These are phyloP conservation scores for Rhinoptilus africanus DNA, from an alignment of 2,113 vertebrate species.

Conservation along the genomic window DNA sequence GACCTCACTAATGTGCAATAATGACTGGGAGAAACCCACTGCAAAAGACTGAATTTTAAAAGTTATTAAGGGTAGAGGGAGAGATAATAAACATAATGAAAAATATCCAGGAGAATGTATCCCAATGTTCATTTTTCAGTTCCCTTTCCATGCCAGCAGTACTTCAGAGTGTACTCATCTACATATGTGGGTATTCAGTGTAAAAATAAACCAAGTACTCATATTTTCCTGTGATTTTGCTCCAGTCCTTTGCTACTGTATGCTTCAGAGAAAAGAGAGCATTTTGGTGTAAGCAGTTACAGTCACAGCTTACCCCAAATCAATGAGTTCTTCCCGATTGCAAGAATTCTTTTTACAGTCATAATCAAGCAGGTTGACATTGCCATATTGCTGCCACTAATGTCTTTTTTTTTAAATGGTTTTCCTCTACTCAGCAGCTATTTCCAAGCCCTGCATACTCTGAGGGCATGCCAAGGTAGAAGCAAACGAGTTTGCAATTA, in stretches of 20 bases:
- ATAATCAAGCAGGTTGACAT: neutral
- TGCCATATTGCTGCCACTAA: neutral
- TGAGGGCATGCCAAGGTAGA: constrained; percentile 47
- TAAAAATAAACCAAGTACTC: constrained; percentile 24
- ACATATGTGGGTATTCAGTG: neutral
- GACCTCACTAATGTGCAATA: constrained; percentile 35
- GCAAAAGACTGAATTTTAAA: constrained; percentile 2
- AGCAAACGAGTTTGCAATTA: constrained; percentile 9
- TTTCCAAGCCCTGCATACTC: neutral
- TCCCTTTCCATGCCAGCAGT: neutral
- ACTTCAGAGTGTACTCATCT: neutral
- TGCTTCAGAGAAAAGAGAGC: neutral
- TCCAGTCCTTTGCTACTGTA: neutral
- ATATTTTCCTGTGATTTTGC: neutral
- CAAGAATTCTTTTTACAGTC: neutral
- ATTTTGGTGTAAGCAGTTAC: neutral
- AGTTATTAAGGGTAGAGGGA: neutral
- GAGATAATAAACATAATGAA: neutral
- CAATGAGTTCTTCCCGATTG: neutral
- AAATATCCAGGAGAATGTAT: neutral
- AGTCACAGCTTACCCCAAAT: neutral
- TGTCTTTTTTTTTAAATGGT: neutral
- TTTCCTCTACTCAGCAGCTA: neutral
- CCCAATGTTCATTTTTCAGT: neutral
- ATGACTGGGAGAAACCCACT: constrained; percentile 27